Base-by-base conservation (phyloP, 2,888 invertebrate species). In the Epirrhoe tristata region DNA sequence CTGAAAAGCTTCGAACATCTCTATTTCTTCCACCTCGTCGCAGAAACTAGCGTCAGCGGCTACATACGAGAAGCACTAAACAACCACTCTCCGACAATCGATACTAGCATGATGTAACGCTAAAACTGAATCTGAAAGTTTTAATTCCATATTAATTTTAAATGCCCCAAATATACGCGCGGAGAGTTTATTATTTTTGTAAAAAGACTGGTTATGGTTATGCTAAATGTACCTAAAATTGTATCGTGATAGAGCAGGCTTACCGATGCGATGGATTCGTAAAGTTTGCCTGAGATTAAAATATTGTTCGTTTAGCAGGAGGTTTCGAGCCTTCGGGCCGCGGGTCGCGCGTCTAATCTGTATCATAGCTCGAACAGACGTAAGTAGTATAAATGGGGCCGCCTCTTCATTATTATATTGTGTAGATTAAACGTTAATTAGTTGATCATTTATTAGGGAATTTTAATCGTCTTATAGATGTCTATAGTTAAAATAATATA, bases 1-100 rank as follows among this genome's bases (percentile, higher is more conserved):
- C 95, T 99, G 58, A 98, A 98, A 93, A 98, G 98, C 93, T 95
- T 97, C 82, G 99, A 99, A 89, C 98, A 98, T 90, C 95, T 99
- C 74, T 99, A 98, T 94, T 98, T 97, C 95, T 98, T 97, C 94
- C 97, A 97, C 84, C 95, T 99, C 70, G 96, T 98, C 79, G 97
- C 98, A 46, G 98, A 98, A 78, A 95, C 96, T 68, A 96, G 96
- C 73, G 96, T 99, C 82, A 97, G 98, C 84, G 96, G 96, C 58
- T 98, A 97, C 89, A 95, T 98, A 68, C 95, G 95, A 76, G 97
- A 98, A 80, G 96, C 97, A 93, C 94, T 98, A 67, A 83, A 90
- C 65, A 85, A 81, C 73, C 97, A 97, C 84, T 94, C 95, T 67
- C 94, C 95, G 50, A 89, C 90, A 46, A 84, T 89, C 72, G 90